phyloP scores from a whole-genome alignment of 2,888 invertebrate genomes.

The Drosophila gaucha region DNA sequence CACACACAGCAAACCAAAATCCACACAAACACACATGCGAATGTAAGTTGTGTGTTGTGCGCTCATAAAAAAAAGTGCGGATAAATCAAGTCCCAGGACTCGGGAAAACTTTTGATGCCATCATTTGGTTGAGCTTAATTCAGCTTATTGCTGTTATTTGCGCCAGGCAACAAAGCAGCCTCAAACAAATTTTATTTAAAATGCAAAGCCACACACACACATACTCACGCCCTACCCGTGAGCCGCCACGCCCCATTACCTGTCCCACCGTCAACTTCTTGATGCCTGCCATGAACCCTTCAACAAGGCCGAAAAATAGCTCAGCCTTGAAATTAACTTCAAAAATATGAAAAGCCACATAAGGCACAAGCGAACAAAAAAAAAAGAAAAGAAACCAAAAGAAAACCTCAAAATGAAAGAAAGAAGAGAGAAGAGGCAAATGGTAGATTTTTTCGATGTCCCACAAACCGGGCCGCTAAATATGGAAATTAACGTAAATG shows the following conservation, averaged over 20 bases:
- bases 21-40: slow-evolving; percentile 8
- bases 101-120: slow-evolving; percentile 66
- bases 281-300: slow-evolving; percentile 63
- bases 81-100: slow-evolving; percentile 50
- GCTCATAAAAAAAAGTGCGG: slow-evolving; percentile 17
- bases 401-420: slow-evolving; percentile 6
- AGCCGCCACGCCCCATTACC: slow-evolving; percentile 56
- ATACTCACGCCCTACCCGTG: slow-evolving; percentile 14
- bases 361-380: slow-evolving; percentile 14
- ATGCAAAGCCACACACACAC: slow-evolving; percentile 55
- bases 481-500: slow-evolving; percentile 48
- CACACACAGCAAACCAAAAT: slow-evolving; percentile 15
- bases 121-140: slow-evolving; percentile 66
- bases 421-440: slow-evolving; percentile 24
- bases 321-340: slow-evolving; percentile 81
- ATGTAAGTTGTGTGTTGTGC: slow-evolving; percentile 25
- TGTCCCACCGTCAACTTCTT: slow-evolving; percentile 58
- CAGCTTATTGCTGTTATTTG: slow-evolving; percentile 74
- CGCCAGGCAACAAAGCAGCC: slow-evolving; percentile 51
- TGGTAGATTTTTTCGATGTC: slow-evolving; percentile 26
- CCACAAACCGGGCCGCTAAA: slow-evolving; percentile 60
- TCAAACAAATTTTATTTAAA: slow-evolving; percentile 67
- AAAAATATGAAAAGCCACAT: slow-evolving; percentile 52
- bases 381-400: slow-evolving; percentile 15
- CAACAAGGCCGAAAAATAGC: slow-evolving; percentile 53